Evolutionary conservation across 2,797 vertebrate genomes (phyloP).

Genomic region (Pipistrellus kuhlii): DNA sequence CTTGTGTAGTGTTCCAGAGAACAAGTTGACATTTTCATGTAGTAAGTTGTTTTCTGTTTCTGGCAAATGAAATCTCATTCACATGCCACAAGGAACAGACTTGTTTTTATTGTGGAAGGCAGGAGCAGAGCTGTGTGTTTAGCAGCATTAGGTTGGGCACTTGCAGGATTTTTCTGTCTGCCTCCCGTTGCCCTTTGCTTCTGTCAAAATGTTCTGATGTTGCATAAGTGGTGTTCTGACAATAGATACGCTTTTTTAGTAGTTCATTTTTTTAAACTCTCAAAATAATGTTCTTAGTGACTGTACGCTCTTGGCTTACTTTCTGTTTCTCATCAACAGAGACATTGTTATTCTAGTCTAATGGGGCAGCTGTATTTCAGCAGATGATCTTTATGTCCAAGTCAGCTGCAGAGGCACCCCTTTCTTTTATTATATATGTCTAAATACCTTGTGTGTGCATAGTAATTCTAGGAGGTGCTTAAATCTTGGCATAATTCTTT

Average conservation of each 20-base stretch:
- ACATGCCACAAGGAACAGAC: conserved; percentile 44
- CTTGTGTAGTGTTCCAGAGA: conserved; percentile 68
- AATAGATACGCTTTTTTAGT: conserved; percentile 44
- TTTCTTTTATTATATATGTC: background rate
- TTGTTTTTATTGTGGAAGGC: conserved; percentile 63
- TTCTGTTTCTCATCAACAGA: conserved; percentile 64
- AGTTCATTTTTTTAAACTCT: conserved; percentile 51
- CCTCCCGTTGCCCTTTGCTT: conserved; percentile 63
- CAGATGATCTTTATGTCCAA: conserved; percentile 43
- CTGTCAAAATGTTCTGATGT: conserved; percentile 59
- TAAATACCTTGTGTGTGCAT: background rate
- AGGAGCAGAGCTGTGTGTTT: conserved; percentile 60
- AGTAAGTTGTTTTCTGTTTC: conserved; percentile 71
- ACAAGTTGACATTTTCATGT: conserved; percentile 65
- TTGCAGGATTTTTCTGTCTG: conserved; percentile 67
- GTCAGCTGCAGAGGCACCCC: conserved; percentile 7
- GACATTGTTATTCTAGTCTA: conserved; percentile 57
- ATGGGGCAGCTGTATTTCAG: background rate
- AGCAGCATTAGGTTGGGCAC: conserved; percentile 38
- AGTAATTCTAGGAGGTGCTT: conserved; percentile 9
- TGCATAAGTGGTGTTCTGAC: conserved; percentile 64
- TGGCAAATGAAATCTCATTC: conserved; percentile 53
- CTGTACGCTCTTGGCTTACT: conserved; percentile 64
- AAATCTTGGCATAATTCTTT: conserved; percentile 34
- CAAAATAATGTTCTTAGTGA: conserved; percentile 49